Base-by-base conservation (phyloP, 2,113 vertebrate genomes). In the Puffinus mauretanicus region DNA sequence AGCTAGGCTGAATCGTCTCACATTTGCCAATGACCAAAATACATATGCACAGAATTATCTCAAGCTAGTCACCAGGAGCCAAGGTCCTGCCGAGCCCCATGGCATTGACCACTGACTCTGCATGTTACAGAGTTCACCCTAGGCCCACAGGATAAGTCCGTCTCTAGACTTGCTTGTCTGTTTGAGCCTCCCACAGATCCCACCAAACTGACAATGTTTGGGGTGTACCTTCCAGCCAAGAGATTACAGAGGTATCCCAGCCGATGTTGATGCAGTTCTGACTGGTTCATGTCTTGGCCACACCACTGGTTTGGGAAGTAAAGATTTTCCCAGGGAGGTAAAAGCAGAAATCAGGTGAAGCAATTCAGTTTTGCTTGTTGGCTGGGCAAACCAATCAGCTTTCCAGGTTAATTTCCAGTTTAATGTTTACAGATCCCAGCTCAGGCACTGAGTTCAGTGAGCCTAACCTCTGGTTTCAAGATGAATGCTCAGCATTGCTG, bases 341-440 rank as follows among this genome's bases (percentile, higher is more conserved):
- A 91, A 85, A 77, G 26, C 7, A 85, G 58, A 90, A 85, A 54
- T 55, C 26, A 66, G 26, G 40, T 32, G 78, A 71, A 94, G 27
- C 2, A 69, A 65, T 25, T 55, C 54, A 54, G 6, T 71, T 91
- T 64, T 82, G 38, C 21, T 78, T 60, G 29, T n/a, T 82, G 62
- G 47, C 30, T 54, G 40, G 36, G n/a, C 36, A 93, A 93, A 66
- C 20, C 52, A 42, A 88, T 40, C n/a, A 42, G 29, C 30, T 88
- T 86, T 86, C 52, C 51, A 86, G 46, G 55, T 66, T 73, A 32
- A 89, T 73, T 77, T 94, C 58, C 46, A 80, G 29, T 58, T 78
- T 60, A 69, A 69, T 4, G 2, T 49, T 89, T 82, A 65, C 30
- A 69, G 42, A 80, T 62, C 36, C 51, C 46, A 82, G 36, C 29